Evolutionary conservation across 2,113 vertebrate species (phyloP), one percentile per base, ranked within the genome.

Genomic region (Carassius auratus): DNA sequence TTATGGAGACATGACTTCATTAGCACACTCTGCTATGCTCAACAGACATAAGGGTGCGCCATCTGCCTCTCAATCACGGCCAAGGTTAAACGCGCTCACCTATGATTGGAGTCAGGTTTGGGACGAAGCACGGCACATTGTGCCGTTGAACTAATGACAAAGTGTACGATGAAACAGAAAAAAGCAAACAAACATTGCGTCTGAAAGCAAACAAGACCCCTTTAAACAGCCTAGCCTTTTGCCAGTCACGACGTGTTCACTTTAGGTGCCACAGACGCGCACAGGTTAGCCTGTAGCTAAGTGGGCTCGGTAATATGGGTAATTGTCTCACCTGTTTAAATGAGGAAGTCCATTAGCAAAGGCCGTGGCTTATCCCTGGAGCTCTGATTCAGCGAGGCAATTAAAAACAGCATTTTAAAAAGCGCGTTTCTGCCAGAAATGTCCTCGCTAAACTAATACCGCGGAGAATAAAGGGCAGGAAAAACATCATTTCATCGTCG

Each of bases 1-100:
- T 94, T 91, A 94, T 92, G 87, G 90, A 94, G 91, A 94, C 92
- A 92, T 94, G 91, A 91, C 91, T 94, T 93, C 90, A 94, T 93
- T 93, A 93, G 91, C 90, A 71, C 88, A 68, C 88, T 88, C 88
- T 88, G 91, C 86, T 87, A 90, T 87, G 88, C 92, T 85, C 89
- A 88, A 89, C 88, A 89, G 91, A 93, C 92, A 93, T 92, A 90
- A 93, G 91, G 91, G 87, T 89, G 84, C 76, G 87, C 92, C 93
- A 93, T 94, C 94, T 94, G 93, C 90, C 92, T 91, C 91, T 81
- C 12, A 75, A 88, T 88, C 90, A 81, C 62, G 38, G 89, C 92
- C 93, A 94, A 93, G 93, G 92, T 93, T 94, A 94, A 93, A 92
- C 83, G 89, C 91, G 86, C 26, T 55, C 3, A 26, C 42, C 45